A percentile compares a stretch with the other conserved stretches of the same genome.
Conservation (phyloP, 2,113 vertebrate genomes). For the Numenius arquata region DNA sequence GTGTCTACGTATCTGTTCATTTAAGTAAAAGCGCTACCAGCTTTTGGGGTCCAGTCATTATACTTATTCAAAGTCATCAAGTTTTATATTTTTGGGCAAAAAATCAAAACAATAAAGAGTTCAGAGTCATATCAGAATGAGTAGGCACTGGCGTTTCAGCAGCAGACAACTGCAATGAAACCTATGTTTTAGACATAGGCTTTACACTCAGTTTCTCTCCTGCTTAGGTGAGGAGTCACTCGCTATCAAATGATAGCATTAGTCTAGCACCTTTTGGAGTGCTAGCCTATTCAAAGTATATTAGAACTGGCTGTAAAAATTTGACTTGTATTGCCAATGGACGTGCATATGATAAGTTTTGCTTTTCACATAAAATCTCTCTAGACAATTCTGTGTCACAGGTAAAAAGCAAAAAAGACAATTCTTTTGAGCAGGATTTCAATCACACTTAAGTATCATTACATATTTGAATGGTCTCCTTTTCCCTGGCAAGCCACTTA, state of each 20-base stretch:
- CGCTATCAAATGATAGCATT: background rate
- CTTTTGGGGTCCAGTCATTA: background rate
- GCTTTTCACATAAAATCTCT: background rate
- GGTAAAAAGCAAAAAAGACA: background rate
- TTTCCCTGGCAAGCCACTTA: background rate
- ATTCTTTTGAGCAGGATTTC: background rate
- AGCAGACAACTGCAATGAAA: background rate
- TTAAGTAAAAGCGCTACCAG: background rate
- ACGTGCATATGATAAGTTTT: background rate
- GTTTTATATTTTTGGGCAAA: background rate
- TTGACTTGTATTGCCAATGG: background rate
- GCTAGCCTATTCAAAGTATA: background rate
- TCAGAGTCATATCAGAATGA: background rate
- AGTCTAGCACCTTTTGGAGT: background rate
- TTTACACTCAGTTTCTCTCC: background rate
- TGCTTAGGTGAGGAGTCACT: background rate
- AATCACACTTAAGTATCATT: background rate
- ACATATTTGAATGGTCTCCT: background rate
- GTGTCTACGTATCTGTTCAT: background rate
- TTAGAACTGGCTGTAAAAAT: background rate
- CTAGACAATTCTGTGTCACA: background rate
- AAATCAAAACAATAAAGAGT: background rate
- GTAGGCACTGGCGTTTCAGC: fast-evolving
- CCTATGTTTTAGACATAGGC: background rate
- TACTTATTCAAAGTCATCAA: background rate